phyloP scores from a whole-genome alignment of 2,888 invertebrate genomes.

The Thelaira solivaga region DNA sequence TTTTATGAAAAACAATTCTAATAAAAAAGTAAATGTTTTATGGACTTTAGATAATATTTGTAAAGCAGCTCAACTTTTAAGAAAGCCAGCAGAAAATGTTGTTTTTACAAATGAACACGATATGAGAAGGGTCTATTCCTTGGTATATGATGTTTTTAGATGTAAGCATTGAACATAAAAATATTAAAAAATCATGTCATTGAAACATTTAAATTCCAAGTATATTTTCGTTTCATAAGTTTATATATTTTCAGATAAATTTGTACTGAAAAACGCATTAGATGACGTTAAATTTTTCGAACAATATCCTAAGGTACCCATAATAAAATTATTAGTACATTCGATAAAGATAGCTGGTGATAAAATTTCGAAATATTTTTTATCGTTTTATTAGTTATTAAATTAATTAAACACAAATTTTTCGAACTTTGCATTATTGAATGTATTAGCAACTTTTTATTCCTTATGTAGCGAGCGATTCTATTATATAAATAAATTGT shows the following conservation, averaged over 20 bases:
- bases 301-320: conserved; percentile 70
- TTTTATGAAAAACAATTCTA: conserved; percentile 63
- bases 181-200: conserved; percentile 79
- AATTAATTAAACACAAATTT: no score
- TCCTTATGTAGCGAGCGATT: no score
- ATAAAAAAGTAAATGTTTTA: conserved; percentile 60
- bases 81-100: conserved; percentile 66
- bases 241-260: conserved; percentile 77
- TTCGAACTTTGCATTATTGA: no score
- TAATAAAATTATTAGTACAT: no score
- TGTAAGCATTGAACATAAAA: no score
- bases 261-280: conserved; percentile 77
- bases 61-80: conserved; percentile 70
- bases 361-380: no score
- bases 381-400: no score
- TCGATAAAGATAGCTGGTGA: no score
- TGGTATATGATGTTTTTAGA: conserved; percentile 79
- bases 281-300: conserved; percentile 77
- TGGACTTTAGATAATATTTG: conserved; percentile 70
- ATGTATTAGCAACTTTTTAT: no score
- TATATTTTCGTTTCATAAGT: conserved; percentile 80
- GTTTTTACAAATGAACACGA: conserved; percentile 77
- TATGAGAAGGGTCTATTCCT: conserved; percentile 78
- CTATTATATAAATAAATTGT: no score
- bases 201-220: conserved; percentile 78